These are phyloP conservation scores for Pseudomyrmex flavicornis DNA, from an alignment of 1,140 invertebrate species.

Conservation along the genomic window DNA sequence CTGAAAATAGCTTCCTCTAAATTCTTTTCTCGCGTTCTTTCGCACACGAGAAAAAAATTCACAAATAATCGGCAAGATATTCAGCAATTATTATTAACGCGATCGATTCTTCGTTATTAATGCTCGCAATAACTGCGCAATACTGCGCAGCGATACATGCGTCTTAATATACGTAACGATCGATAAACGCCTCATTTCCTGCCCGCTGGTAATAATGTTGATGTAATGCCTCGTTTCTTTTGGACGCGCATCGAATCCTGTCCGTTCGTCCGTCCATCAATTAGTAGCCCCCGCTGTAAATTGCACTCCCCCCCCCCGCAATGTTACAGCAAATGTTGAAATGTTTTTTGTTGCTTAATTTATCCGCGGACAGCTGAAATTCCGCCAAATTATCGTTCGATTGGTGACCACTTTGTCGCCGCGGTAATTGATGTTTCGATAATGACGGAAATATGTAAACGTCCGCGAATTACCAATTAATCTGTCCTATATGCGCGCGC, in stretches of 20 bases:
- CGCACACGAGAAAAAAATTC: too few relatives aligned
- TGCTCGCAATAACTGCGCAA: conserved; percentile 31
- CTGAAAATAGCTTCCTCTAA: neutral
- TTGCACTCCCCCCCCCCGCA: neutral
- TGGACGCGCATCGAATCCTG: neutral
- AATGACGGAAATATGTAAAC: conserved; percentile 34
- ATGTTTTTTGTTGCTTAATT: conserved; percentile 37
- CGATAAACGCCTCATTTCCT: conserved; percentile 48
- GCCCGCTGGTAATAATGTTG: neutral
- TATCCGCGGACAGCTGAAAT: conserved; percentile 22
- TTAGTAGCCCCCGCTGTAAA: conserved; percentile 9
- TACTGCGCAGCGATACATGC: neutral
- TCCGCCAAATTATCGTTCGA: conserved; percentile 38
- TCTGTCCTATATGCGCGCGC: neutral
- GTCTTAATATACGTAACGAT: conserved; percentile 21
- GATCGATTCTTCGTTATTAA: conserved; percentile 40
- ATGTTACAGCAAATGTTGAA: conserved; percentile 20
- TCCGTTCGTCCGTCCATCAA: neutral
- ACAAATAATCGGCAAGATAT: neutral
- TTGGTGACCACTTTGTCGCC: neutral
- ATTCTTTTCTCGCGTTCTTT: neutral
- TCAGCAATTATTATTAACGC: neutral
- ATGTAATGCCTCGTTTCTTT: conserved; percentile 34
- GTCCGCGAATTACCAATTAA: conserved; percentile 18
- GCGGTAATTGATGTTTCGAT: conserved; percentile 42